Evolutionary conservation across 2,113 vertebrate genomes (phyloP), one percentile per base, ranked within the genome.

Genomic region (Eulacestoma nigropectus): DNA sequence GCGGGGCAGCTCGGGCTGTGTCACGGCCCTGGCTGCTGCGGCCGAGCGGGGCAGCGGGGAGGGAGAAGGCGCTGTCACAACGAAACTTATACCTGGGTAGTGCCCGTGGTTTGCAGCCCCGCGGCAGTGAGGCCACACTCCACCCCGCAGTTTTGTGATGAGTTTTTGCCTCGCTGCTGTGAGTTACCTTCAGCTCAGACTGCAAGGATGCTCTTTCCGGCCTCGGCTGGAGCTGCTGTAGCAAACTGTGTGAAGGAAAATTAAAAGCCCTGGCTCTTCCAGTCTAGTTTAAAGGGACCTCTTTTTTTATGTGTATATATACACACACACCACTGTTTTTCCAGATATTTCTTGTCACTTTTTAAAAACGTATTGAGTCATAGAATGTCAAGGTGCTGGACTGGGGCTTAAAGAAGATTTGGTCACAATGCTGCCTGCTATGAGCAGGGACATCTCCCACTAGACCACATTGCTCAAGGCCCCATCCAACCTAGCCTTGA

Each of bases 341-440:
- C 17, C 16, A 37, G 25, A 4, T 55, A 16, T 30, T 65, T 88
- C 8, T 49, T 76, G 20, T 11, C 13, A 11, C 35, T 52, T 52
- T 27, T 44, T 4, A 75, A 64, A 88, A 68, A 22, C 37, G 1
- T 41, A 35, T 2, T 32, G 30, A 27, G 7, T 68, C 26, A 4
- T 16, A 32, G 30, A 41, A 16, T 35, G 15, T 69, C 26, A 32
- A 16, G 41, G 21, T 21, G 4, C 41, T 76, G 26, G 26, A 16
- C 10, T 32, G 26, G 17, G 15, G 2, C 17, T 32, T 62, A 26
- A 41, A 39, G 29, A 39, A 26, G 4, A 26, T 21, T 6, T 53
- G 15, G 25, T 47, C 25, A 26, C 21, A 35, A 5, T 1, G 0
- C 9, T 4, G 10, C 15, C 10, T 15, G 25, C 21, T 26, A 2